Percentiles rank a stretch among this genome's conserved stretches.
Evolutionary conservation across 2,113 vertebrate species (phyloP).

Genomic region (Atlantisia rogersi): DNA sequence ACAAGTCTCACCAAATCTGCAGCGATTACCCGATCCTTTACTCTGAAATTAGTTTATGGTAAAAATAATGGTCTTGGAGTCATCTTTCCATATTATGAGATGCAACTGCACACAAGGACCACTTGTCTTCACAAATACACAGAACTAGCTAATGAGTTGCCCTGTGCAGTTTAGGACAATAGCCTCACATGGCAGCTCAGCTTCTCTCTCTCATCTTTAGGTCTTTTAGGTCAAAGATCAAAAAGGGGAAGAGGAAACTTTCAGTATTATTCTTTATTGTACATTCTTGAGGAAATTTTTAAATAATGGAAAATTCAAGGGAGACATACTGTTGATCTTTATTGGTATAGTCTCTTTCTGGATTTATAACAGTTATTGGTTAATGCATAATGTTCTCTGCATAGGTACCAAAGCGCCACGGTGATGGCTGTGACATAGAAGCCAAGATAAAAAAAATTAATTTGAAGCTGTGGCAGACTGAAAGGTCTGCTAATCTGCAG

Average conservation of each 20-base stretch:
- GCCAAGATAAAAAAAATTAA: neutral
- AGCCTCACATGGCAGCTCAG: neutral
- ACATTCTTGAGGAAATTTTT: neutral
- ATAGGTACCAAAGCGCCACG: neutral
- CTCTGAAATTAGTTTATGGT: neutral
- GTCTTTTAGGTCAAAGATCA: neutral
- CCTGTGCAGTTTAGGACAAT: neutral
- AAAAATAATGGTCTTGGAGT: neutral
- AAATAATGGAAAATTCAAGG: neutral
- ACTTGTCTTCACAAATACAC: neutral
- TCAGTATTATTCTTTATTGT: neutral
- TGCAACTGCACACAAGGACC: neutral
- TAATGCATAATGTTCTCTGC: neutral
- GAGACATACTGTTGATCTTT: neutral
- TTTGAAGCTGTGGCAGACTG: neutral
- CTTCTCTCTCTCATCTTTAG: neutral
- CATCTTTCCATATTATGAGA: neutral
- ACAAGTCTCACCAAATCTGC: neutral
- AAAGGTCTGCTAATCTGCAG: constrained; percentile 8
- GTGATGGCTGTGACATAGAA: neutral
- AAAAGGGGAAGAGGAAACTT: neutral
- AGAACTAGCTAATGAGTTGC: neutral
- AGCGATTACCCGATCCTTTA: neutral
- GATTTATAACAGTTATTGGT: neutral
- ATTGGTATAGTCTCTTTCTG: neutral